Evolutionary conservation across 23 tunicate species (phyloP).

Genomic region (Ciona savignyi): DNA sequence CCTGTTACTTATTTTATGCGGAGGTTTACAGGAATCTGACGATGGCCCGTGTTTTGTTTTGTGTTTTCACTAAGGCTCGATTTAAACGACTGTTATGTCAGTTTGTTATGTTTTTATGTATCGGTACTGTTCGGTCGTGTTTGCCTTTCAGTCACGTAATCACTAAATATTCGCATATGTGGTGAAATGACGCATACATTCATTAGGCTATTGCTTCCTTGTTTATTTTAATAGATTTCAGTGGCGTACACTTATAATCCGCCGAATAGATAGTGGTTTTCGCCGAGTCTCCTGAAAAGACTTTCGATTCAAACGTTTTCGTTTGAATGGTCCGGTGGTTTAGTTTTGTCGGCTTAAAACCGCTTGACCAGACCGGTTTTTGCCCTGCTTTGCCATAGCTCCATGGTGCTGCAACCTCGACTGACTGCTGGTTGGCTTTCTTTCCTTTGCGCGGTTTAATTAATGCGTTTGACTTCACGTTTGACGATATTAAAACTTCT

Average conservation of each 20-base stretch:
- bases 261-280: neutral
- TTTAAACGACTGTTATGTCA: too few species aligned
- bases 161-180: too few species aligned
- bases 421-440: neutral
- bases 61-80: too few species aligned
- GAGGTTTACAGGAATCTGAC: too few species aligned
- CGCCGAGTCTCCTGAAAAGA: neutral
- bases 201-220: neutral
- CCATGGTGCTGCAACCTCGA: neutral
- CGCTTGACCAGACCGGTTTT: neutral
- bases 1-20: too few species aligned
- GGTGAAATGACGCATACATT: too few species aligned
- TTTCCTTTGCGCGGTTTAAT: neutral
- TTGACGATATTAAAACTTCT: too few species aligned
- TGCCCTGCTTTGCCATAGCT: neutral
- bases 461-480: neutral
- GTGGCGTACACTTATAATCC: neutral
- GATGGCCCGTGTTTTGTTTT: too few species aligned
- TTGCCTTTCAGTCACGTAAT: too few species aligned
- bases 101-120: too few species aligned
- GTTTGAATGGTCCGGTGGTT: neutral
- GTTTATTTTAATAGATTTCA: neutral
- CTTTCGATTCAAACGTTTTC: neutral
- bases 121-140: too few species aligned
- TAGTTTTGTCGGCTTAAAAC: neutral